These are phyloP conservation scores for Caenorhabditis sulstoni DNA, from an alignment of 2,888 invertebrate species.

Conservation along the genomic window DNA sequence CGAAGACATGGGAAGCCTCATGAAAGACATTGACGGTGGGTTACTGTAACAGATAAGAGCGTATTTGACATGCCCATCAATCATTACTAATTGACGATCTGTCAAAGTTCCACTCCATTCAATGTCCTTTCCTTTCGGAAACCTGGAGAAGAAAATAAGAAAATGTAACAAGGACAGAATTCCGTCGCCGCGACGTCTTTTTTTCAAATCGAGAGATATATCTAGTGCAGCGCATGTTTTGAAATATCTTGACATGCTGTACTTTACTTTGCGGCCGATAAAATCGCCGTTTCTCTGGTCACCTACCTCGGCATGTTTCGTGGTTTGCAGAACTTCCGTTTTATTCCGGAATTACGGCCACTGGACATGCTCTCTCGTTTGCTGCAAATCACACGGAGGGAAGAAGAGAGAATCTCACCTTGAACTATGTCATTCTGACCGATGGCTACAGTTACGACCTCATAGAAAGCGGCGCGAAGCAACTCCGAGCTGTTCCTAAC, in stretches of 20 bases:
- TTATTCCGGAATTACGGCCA: slow-evolving; percentile 74
- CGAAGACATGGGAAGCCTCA: slow-evolving; percentile 36
- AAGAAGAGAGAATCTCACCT: slow-evolving; percentile 59
- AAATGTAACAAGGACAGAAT: background rate
- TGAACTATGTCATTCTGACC: slow-evolving; percentile 71
- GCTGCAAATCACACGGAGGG: slow-evolving; percentile 66
- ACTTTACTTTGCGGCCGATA: slow-evolving; percentile 24
- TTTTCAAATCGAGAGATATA: slow-evolving; percentile 42
- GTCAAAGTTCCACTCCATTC: background rate
- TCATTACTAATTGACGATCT: slow-evolving; percentile 4
- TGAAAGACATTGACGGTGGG: slow-evolving; percentile 51
- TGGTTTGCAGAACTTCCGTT: slow-evolving; percentile 66
- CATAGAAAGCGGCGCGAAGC: slow-evolving; percentile 48
- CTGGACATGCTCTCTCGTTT: slow-evolving; percentile 70
- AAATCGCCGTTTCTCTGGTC: slow-evolving; percentile 30
- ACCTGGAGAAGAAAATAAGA: background rate
- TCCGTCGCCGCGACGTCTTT: background rate
- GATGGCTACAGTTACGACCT: slow-evolving; percentile 72
- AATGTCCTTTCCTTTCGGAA: background rate
- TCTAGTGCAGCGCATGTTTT: slow-evolving; percentile 43
- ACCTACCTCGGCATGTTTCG: too few relatives aligned
- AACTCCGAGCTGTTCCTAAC: slow-evolving; percentile 49
- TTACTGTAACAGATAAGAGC: background rate
- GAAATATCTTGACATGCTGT: slow-evolving; percentile 47
- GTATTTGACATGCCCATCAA: background rate